Evolutionary conservation across 2,888 invertebrate species (phyloP).

Genomic region (Ptycholaimellus sp.): DNA sequence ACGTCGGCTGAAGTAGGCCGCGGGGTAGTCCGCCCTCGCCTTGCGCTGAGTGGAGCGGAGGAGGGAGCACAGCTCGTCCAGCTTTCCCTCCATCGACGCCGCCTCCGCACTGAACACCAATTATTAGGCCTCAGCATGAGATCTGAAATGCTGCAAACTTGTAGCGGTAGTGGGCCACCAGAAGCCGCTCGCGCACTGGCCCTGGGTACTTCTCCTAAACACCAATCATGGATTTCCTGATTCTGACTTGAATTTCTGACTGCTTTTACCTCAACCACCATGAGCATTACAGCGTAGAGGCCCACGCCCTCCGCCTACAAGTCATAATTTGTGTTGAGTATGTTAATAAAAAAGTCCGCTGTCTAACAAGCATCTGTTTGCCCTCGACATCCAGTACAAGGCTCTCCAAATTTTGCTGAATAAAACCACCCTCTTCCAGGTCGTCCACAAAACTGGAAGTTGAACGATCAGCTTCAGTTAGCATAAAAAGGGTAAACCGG

Average conservation of each 20-base stretch:
- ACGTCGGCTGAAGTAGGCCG: conserved; percentile 62
- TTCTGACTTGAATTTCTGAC: no score
- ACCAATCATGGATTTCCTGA: no score
- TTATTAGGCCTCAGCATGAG: background rate
- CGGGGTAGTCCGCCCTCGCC: conserved; percentile 54
- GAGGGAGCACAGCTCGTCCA: conserved; percentile 82
- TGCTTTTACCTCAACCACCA: conserved; percentile 69
- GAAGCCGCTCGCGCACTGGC: conserved; percentile 52
- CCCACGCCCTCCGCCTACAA: conserved; percentile 67
- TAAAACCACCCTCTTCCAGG: conserved; percentile 63
- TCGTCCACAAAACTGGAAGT: conserved; percentile 43
- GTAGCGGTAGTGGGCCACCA: conserved; percentile 80
- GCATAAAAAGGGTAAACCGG: conserved; percentile 22
- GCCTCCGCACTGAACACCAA: conserved; percentile 28
- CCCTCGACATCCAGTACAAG: conserved; percentile 66
- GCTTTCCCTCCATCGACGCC: conserved; percentile 38
- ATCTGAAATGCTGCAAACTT: conserved; percentile 34
- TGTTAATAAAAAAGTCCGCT: background rate
- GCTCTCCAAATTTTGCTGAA: conserved; percentile 71
- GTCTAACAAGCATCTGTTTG: conserved; percentile 59
- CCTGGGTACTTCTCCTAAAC: conserved; percentile 65
- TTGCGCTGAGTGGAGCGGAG: conserved; percentile 60
- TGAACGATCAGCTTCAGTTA: background rate
- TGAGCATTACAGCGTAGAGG: conserved; percentile 71
- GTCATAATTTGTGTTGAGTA: background rate